These are phyloP conservation scores for Glaucopsyche alexis DNA, from an alignment of 2,888 invertebrate genomes.

Conservation along the genomic window DNA sequence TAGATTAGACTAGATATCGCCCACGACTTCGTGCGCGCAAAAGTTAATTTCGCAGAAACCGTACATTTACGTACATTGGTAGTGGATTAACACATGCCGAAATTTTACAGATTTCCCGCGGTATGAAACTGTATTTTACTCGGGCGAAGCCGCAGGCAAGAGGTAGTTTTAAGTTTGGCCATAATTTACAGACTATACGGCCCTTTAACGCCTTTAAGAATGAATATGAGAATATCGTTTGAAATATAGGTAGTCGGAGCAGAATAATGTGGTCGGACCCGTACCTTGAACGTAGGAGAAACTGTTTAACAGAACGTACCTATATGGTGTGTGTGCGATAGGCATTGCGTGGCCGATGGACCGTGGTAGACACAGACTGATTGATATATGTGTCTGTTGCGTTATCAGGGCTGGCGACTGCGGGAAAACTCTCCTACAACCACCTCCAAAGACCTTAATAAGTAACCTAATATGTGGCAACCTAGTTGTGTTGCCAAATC, in stretches of 20 bases:
- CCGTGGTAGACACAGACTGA: conserved; percentile 9
- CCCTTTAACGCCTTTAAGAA: too few species aligned
- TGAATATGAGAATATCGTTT: background rate
- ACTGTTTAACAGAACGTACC: background rate
- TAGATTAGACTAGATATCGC: too few species aligned
- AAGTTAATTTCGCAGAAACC: too few species aligned
- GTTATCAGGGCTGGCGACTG: background rate
- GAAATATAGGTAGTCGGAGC: too few species aligned
- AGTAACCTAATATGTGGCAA: background rate
- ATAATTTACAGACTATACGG: too few species aligned
- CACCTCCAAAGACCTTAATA: background rate
- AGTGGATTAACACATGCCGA: too few species aligned
- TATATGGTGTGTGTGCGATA: background rate
- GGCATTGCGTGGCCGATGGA: background rate
- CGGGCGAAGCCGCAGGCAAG: too few species aligned
- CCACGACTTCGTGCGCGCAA: too few species aligned
- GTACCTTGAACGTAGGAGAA: background rate
- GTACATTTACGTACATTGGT: too few species aligned
- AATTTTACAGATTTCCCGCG: too few species aligned
- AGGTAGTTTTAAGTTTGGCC: too few species aligned
- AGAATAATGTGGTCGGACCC: background rate
- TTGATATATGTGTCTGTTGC: conserved; percentile 18
- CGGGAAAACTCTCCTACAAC: background rate
- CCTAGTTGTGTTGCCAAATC: background rate
- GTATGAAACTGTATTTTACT: too few species aligned